Base-by-base conservation (phyloP, 2,113 vertebrate genomes). In the Microtus oregoni region DNA sequence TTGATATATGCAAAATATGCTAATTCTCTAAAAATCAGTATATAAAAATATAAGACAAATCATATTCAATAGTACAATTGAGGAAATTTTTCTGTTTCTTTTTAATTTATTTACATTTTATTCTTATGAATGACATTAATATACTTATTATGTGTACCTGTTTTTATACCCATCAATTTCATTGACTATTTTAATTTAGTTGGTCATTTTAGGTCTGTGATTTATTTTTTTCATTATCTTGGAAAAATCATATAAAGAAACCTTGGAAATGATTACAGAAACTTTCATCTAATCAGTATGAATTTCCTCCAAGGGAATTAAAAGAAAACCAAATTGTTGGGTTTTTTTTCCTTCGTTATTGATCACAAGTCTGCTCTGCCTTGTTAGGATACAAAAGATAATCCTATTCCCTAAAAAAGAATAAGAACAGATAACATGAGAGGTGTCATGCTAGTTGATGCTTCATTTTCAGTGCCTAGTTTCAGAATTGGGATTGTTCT, bases 201-300 rank as follows among this genome's bases (percentile, higher is more conserved):
- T 91, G 67, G 20, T 72, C 22, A 19, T 67, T 47, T 78, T 90
- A 79, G 30, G 58, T 68, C 28, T 79, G 68, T 85, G n/a, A 79
- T 58, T 92, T 89, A 86, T 55, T 72, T 76, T 94, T 83, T 72
- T 63, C 38, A 91, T 75, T 79, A 79, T 91, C 17, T 92, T 95
- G n/a, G 65, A 96, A 96, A 90, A 17, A 94, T 73, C 58, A 93
- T 67, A 44, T 90, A 89, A 90, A 96, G n/a, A 10, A 96, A n/a
- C 3, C 50, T 97, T 90, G 88, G 85, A 92, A 92, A 92, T 92
- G 82, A 95, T 93, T 95, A 78, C 38, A 94, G 41, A 94, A 90
- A 81, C 24, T 94, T 92, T 92, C 50, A 87, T 52, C 78, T 94
- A 92, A 92, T 96, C 72, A 89, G 14, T 89, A 61, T 89, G 72